phyloP scores from a whole-genome alignment of 2,797 vertebrate species.

The Hyperoplus lanceolatus region DNA sequence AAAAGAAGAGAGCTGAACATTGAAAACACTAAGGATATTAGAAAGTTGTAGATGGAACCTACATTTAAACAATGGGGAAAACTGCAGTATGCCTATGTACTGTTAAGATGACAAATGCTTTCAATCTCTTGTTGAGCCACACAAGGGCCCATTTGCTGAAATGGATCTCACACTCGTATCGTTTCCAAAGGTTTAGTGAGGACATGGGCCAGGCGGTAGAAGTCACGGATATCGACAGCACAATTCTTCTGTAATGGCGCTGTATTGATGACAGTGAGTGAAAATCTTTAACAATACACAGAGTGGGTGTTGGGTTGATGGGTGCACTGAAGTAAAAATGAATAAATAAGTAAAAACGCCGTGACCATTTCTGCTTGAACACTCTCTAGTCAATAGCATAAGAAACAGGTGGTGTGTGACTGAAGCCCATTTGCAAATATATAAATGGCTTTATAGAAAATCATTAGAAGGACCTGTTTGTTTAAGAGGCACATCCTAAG shows the following conservation, averaged over 20 bases:
- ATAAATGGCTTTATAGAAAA: constrained; percentile 69
- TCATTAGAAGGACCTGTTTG: constrained; percentile 70
- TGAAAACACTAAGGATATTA: not conserved
- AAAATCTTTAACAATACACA: constrained; percentile 20
- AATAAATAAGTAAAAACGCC: constrained; percentile 39
- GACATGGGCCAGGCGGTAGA: not conserved
- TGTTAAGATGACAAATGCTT: not conserved
- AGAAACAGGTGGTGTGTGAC: constrained; percentile 44
- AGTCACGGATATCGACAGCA: not conserved
- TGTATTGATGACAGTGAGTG: constrained; percentile 23
- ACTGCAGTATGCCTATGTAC: no score
- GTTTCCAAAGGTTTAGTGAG: constrained; percentile 10
- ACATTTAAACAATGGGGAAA: not conserved
- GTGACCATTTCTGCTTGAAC: constrained; percentile 37
- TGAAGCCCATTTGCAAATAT: constrained; percentile 39
- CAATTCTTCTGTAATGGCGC: constrained; percentile 1
- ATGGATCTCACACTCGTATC: not conserved
- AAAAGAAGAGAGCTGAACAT: constrained; percentile 1
- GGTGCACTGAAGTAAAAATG: constrained; percentile 19
- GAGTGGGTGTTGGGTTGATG: constrained; percentile 42
- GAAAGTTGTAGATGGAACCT: not conserved
- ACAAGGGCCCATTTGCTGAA: not conserved
- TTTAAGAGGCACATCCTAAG: constrained; percentile 66
- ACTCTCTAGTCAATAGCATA: constrained; percentile 34
- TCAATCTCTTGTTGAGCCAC: not conserved